Evolutionary conservation across 2,113 vertebrate genomes (phyloP).

Genomic region (Salvelinus alpinus): DNA sequence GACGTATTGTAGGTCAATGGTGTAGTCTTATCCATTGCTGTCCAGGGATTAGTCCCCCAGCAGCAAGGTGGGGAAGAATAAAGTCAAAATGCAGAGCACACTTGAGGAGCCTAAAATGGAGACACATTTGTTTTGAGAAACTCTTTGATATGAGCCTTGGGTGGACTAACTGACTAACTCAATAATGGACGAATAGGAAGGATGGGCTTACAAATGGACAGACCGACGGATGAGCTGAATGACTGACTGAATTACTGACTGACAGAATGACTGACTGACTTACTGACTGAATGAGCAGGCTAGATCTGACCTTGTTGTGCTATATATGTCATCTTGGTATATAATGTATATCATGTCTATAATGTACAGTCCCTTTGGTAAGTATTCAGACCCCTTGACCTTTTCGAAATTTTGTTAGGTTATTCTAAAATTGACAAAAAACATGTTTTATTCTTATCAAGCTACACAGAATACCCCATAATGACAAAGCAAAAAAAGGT

Average conservation of each 20-base stretch:
- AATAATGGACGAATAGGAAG: too few species aligned
- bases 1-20: neutral
- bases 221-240: too few species aligned
- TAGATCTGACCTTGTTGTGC: neutral
- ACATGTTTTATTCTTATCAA: too few species aligned
- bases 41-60: neutral
- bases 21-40: neutral
- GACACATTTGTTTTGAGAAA: neutral
- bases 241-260: neutral
- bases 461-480: too few species aligned
- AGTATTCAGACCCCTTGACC: too few species aligned
- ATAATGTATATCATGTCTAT: too few species aligned
- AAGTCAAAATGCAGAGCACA: neutral
- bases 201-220: too few species aligned
- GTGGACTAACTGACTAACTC: neutral
- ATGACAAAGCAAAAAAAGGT: too few species aligned
- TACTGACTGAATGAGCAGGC: neutral
- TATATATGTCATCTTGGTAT: too few species aligned
- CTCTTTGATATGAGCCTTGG: neutral
- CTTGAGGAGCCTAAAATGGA: neutral
- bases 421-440: too few species aligned
- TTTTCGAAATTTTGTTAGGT: too few species aligned
- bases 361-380: too few species aligned
- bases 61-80: neutral
- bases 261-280: neutral